Evolutionary conservation across 2,113 vertebrate species (phyloP).

Genomic region (Polypterus bichir): DNA sequence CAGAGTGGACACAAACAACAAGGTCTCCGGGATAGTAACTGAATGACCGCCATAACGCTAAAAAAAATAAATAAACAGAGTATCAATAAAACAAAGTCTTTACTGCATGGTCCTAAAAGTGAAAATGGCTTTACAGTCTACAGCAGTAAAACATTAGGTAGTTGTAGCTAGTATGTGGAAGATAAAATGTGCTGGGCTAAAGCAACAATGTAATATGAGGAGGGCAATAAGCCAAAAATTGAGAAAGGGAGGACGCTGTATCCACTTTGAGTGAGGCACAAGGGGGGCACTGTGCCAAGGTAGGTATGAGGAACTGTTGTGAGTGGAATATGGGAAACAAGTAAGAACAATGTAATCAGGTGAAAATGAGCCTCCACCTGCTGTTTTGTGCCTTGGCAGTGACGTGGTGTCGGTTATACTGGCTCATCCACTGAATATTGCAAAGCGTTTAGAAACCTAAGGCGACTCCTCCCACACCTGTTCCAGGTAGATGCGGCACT

Average conservation of each 20-base stretch:
- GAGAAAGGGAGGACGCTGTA: not conserved
- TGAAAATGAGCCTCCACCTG: not conserved
- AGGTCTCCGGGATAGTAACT: slow-evolving; percentile 62
- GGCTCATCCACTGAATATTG: too few relatives aligned
- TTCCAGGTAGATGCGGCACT: too few relatives aligned
- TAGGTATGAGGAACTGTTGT: slow-evolving; percentile 3
- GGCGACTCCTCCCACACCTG: too few relatives aligned
- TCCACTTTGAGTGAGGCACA: not conserved
- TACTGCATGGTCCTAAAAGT: not conserved
- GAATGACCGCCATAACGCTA: slow-evolving; percentile 47
- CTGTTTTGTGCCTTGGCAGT: not conserved
- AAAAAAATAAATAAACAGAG: not conserved
- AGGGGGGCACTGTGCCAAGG: not conserved
- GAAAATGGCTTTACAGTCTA: not conserved
- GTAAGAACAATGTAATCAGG: not conserved
- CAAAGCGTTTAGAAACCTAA: too few relatives aligned
- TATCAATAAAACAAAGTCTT: not conserved
- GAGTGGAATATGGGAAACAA: slow-evolving; percentile 1
- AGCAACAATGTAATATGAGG: not conserved
- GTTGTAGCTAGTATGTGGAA: too few relatives aligned
- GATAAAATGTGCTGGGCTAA: not conserved
- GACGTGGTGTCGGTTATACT: not conserved
- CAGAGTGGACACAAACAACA: slow-evolving; percentile 82
- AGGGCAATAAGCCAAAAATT: not conserved
- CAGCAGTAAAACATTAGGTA: not conserved